These are phyloP conservation scores for Lagopus muta DNA, from an alignment of 2,113 vertebrate genomes.

Conservation along the genomic window DNA sequence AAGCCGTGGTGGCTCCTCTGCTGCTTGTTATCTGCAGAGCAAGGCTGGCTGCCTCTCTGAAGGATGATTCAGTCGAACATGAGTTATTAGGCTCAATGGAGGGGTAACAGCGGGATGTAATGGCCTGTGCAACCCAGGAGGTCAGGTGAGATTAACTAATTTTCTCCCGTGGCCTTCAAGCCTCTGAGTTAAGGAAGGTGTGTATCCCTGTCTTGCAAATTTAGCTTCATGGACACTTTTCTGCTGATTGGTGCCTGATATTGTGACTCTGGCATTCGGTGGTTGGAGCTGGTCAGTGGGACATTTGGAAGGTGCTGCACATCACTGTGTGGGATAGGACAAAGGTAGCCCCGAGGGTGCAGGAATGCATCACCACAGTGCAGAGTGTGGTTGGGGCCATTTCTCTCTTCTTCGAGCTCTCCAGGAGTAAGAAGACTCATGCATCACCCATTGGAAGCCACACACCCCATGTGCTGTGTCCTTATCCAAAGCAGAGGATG, in stretches of 20 bases:
- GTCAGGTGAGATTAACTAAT: conserved; percentile 64
- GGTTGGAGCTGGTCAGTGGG: neutral
- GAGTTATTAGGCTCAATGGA: conserved; percentile 51
- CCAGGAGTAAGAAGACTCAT: neutral
- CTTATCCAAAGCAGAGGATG: accelerated
- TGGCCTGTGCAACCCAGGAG: conserved; percentile 51
- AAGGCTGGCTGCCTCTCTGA: conserved; percentile 59
- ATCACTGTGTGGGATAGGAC: accelerated
- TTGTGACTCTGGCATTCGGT: neutral
- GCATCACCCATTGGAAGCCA: accelerated
- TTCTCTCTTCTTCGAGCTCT: neutral
- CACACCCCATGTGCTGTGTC: accelerated
- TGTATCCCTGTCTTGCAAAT: conserved; percentile 3
- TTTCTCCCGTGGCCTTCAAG: conserved; percentile 40
- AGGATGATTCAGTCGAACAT: conserved; percentile 43
- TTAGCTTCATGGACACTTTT: accelerated
- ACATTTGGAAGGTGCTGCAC: accelerated
- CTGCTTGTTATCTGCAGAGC: conserved; percentile 50
- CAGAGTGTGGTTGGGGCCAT: accelerated
- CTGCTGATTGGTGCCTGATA: accelerated
- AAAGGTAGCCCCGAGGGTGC: neutral
- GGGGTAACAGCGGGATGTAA: conserved; percentile 23
- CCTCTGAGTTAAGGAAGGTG: conserved; percentile 16
- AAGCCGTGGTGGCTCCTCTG: conserved; percentile 22
- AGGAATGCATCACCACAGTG: accelerated